Evolutionary conservation across 2,113 vertebrate genomes (phyloP), one percentile per base, ranked within the genome.

Genomic region (Barnardius zonarius): DNA sequence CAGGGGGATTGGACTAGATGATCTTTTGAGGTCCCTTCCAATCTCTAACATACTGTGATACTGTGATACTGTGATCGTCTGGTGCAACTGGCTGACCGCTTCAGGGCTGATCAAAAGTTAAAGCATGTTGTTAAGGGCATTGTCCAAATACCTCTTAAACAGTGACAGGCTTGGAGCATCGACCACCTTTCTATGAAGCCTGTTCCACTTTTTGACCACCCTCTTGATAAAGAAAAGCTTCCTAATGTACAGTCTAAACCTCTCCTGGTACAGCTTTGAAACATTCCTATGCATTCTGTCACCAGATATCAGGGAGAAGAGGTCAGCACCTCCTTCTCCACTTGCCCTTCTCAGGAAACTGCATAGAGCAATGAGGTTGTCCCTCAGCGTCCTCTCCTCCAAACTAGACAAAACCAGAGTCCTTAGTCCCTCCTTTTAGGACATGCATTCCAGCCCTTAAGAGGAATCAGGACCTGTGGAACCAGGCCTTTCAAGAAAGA

Each of bases 221-320:
- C 5, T 75, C 9, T 75, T 0, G 0, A 30, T 31, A 74, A 35
- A 83, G 3, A 61, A 76, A 75, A 59, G 6, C 1, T 57, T 72
- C 31, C 24, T 68, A 33, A 75, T 37, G 25, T 63, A 17, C 0
- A 7, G 31, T 79, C 13, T 68, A 2, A 76, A 24, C 4, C 15
- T 82, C 11, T 9, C 0, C 5, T 33, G 3, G 3, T 5, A 4
- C 41, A 35, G 11, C 13, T 77, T 73, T 66, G 44, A 64, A 39
- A 35, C 19, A 30, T 37, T 61, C 25, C 23, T 10, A 43, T 0
- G 0, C 1, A 1, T 49, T 8, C 7, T 83, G 2, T 44, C 16
- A 24, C 6, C 15, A 10, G 31, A 41, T 33, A 2, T 7, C 18
- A 59, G 25, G 5, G 16, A 88, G 46, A 57, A 57, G 27, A 72